Evolutionary conservation across 2,888 invertebrate genomes (phyloP).

Genomic region (Ornithoptera alexandrae): DNA sequence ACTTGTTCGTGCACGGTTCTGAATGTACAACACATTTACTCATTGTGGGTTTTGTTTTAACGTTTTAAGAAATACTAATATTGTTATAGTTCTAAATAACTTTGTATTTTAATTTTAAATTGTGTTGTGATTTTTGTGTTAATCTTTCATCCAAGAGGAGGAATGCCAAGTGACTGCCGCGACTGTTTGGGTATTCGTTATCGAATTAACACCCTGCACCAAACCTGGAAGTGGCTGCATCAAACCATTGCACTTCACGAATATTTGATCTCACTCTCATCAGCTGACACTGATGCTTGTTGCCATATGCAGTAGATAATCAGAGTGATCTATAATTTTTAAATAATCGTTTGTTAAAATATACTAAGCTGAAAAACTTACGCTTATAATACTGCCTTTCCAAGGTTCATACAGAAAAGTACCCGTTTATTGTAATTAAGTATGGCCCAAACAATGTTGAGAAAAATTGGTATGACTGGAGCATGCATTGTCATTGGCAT

Average conservation of each 20-base stretch:
- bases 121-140: slow-evolving; percentile 66
- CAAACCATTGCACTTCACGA: slow-evolving; percentile 94
- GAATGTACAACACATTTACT: slow-evolving; percentile 29
- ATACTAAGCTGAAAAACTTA: slow-evolving; percentile 51
- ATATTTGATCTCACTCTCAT: slow-evolving; percentile 89
- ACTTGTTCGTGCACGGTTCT: slow-evolving; percentile 48
- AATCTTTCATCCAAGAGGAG: slow-evolving; percentile 78
- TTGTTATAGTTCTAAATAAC: slow-evolving; percentile 38
- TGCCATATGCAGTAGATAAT: slow-evolving; percentile 52
- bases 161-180: slow-evolving; percentile 85
- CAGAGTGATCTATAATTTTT: slow-evolving; percentile 51
- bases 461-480: slow-evolving; percentile 62
- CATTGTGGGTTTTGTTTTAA: slow-evolving; percentile 30
- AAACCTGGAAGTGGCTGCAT: slow-evolving; percentile 97
- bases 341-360: slow-evolving; percentile 39
- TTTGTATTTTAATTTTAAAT: slow-evolving; percentile 46
- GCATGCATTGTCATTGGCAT: slow-evolving; percentile 65
- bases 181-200: slow-evolving; percentile 93
- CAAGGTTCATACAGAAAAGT: slow-evolving; percentile 76
- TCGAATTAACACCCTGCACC: slow-evolving; percentile 93
- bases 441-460: slow-evolving; percentile 75
- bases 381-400: slow-evolving; percentile 54
- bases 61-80: slow-evolving; percentile 27
- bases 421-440: slow-evolving; percentile 52
- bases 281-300: slow-evolving; percentile 84